phyloP scores from a whole-genome alignment of 2,797 vertebrate genomes.

The Chaetophractus vellerosus region DNA sequence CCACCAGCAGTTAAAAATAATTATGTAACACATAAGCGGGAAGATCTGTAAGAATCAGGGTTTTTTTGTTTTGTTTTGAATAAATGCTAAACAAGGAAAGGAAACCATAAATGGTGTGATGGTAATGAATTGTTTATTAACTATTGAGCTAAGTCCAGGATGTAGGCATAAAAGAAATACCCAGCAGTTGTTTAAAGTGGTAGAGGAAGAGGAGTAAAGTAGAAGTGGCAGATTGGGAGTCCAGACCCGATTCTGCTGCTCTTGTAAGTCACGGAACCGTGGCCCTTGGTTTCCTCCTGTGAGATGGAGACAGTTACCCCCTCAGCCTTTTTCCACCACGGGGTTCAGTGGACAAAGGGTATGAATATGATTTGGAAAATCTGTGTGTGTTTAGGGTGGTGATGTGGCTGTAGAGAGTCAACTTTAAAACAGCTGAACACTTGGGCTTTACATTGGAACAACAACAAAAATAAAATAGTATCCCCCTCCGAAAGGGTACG shows the following conservation, averaged over 20 bases:
- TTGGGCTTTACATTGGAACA: constrained; percentile 27
- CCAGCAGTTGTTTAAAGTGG: neutral
- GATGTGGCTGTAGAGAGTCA: neutral
- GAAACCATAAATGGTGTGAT: neutral
- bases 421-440: neutral
- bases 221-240: neutral
- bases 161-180: neutral
- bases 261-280: neutral
- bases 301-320: neutral
- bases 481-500: neutral
- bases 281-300: neutral
- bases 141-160: neutral
- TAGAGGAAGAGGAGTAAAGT: neutral
- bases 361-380: constrained; percentile 16
- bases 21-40: neutral
- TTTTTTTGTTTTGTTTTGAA: constrained; percentile 19
- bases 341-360: neutral
- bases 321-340: neutral
- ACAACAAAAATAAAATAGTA: neutral
- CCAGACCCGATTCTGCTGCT: neutral
- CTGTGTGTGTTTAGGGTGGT: neutral
- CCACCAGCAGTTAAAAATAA: neutral
- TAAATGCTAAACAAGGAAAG: neutral
- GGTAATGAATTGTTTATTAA: neutral
- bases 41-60: neutral